Evolutionary conservation across 2,797 vertebrate species (phyloP).

Genomic region (Perdix hodgsoniae): DNA sequence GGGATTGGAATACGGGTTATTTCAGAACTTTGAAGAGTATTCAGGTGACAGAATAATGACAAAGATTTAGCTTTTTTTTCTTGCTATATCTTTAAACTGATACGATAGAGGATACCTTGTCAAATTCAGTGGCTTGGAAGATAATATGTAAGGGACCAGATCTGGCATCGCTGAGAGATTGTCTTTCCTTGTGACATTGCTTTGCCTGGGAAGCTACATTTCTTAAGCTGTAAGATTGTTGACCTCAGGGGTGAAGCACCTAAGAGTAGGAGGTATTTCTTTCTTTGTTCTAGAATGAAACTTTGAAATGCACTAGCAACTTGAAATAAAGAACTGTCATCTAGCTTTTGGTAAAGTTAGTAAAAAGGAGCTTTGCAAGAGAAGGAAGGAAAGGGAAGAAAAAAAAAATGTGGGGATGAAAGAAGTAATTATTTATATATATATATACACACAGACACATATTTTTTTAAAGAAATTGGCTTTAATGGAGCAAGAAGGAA

Average conservation of each 20-base stretch:
- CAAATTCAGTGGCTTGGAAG: slow-evolving; percentile 25
- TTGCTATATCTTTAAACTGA: not conserved
- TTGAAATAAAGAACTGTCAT: not conserved
- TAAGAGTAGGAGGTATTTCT: not conserved
- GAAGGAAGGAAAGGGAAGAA: not conserved
- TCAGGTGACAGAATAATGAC: not conserved
- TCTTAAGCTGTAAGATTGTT: not conserved
- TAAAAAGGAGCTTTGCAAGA: not conserved
- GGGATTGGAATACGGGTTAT: not conserved
- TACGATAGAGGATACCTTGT: not conserved
- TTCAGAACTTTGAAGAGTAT: not conserved
- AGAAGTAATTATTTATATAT: not conserved
- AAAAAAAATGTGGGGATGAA: not conserved
- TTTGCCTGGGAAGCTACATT: slow-evolving; percentile 6
- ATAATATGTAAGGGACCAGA: not conserved
- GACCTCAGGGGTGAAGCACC: not conserved
- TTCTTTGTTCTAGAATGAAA: not conserved
- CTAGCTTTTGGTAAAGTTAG: not conserved
- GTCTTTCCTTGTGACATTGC: not conserved
- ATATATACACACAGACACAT: too few species aligned
- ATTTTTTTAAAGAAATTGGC: not conserved
- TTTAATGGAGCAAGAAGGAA: not conserved
- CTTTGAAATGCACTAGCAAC: slow-evolving; percentile 11
- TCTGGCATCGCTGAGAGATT: not conserved
- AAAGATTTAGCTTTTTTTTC: not conserved